phyloP scores from a whole-genome alignment of 2,797 vertebrate species.

The Fundulus diaphanus region DNA sequence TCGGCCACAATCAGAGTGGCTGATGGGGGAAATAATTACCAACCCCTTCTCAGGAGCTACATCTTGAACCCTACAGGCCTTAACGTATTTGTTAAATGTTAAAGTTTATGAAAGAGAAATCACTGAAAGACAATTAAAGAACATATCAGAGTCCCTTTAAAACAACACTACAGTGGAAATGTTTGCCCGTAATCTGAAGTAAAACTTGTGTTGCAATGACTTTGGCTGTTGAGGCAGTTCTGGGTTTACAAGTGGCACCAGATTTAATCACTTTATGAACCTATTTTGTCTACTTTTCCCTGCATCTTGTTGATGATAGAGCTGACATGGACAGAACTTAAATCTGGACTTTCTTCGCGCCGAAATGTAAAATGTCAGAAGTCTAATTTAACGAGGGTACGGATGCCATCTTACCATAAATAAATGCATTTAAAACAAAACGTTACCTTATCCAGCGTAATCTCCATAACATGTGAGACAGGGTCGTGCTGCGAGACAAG shows the following conservation, averaged over 20 bases:
- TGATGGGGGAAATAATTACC: too few relatives aligned
- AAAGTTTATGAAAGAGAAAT: not conserved
- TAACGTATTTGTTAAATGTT: not conserved
- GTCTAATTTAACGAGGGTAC: too few relatives aligned
- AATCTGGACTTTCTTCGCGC: not conserved
- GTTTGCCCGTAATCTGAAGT: not conserved
- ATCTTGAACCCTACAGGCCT: not conserved
- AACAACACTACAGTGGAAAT: not conserved
- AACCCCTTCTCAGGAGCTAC: too few relatives aligned
- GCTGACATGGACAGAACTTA: not conserved
- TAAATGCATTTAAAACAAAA: not conserved
- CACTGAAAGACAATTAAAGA: not conserved
- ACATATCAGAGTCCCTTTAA: not conserved
- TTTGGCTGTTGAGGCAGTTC: not conserved
- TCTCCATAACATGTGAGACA: slow-evolving; percentile 94
- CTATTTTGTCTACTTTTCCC: not conserved
- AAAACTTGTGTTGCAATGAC: not conserved
- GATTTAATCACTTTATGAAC: not conserved
- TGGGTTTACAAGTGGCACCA: not conserved
- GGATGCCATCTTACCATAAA: not conserved
- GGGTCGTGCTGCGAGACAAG: slow-evolving; percentile 93
- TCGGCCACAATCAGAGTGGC: too few relatives aligned
- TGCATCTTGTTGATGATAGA: not conserved
- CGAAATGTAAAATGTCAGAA: not conserved
- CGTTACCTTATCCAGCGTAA: slow-evolving; percentile 91